These are phyloP conservation scores for Alexandromys fortis DNA, from an alignment of 2,113 vertebrate genomes.

Conservation along the genomic window DNA sequence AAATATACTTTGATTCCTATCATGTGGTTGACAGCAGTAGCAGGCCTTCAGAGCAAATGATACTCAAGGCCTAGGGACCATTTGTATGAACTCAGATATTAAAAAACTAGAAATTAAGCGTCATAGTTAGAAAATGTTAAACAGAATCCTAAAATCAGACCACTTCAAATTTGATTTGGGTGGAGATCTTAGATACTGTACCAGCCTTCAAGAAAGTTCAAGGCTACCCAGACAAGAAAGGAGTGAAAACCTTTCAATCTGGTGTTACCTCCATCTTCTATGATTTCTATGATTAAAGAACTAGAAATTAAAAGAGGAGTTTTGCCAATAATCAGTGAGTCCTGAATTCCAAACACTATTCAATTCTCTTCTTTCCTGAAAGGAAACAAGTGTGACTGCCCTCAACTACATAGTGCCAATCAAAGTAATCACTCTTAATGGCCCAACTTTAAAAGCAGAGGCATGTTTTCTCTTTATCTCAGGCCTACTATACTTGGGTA, in stretches of 20 bases:
- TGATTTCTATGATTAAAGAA: background rate
- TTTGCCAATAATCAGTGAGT: background rate
- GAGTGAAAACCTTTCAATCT: background rate
- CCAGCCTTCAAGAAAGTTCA: background rate
- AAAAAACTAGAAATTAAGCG: constrained; percentile 58
- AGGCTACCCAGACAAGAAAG: background rate
- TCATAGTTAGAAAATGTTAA: background rate
- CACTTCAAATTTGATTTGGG: background rate
- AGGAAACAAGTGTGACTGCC: background rate
- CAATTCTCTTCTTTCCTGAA: background rate
- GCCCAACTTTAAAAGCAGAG: constrained; percentile 36
- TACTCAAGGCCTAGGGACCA: constrained; percentile 19
- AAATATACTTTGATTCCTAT: constrained; percentile 35
- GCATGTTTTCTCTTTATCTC: constrained; percentile 11
- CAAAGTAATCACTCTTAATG: constrained; percentile 31
- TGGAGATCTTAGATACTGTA: background rate
- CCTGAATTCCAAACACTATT: background rate
- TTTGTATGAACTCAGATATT: constrained; percentile 22
- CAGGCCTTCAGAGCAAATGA: constrained; percentile 33
- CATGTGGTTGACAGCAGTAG: constrained; percentile 5
- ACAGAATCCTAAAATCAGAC: background rate
- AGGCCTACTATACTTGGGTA: constrained; percentile 14
- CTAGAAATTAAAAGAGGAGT: constrained; percentile 29
- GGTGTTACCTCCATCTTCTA: background rate
- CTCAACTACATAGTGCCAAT: background rate